Evolutionary conservation across 2,113 vertebrate genomes (phyloP).

Genomic region (Thalassarche chlororhynchos): DNA sequence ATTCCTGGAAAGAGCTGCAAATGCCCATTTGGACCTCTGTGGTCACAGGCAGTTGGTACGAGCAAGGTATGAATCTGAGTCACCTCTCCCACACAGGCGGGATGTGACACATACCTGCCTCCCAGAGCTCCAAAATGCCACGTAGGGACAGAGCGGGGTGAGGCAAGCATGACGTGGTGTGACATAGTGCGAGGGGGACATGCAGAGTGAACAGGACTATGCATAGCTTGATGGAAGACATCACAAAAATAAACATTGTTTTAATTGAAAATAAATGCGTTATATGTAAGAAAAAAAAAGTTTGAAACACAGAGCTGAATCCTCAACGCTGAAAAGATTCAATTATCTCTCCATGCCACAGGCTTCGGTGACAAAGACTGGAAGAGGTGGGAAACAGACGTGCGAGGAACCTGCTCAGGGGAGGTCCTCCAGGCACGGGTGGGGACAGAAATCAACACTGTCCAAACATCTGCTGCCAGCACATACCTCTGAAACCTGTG

Average conservation of each 20-base stretch:
- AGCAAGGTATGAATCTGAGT: background rate
- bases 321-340: background rate
- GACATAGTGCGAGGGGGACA: background rate
- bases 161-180: background rate
- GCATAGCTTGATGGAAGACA: background rate
- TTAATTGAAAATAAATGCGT: background rate
- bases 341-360: background rate
- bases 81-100: too few species aligned
- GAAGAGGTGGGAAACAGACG: background rate
- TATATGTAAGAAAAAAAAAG: background rate
- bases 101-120: background rate
- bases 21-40: background rate
- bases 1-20: constrained; percentile 10
- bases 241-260: background rate
- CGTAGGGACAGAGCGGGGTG: background rate
- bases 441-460: background rate
- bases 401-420: background rate
- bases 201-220: background rate
- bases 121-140: background rate
- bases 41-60: background rate
- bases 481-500: background rate
- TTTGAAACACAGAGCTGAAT: background rate
- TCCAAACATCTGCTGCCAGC: background rate
- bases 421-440: accelerated
- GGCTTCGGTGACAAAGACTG: background rate